Base-by-base conservation (phyloP, 2,888 invertebrate species). In the Cosmia pyralina region DNA sequence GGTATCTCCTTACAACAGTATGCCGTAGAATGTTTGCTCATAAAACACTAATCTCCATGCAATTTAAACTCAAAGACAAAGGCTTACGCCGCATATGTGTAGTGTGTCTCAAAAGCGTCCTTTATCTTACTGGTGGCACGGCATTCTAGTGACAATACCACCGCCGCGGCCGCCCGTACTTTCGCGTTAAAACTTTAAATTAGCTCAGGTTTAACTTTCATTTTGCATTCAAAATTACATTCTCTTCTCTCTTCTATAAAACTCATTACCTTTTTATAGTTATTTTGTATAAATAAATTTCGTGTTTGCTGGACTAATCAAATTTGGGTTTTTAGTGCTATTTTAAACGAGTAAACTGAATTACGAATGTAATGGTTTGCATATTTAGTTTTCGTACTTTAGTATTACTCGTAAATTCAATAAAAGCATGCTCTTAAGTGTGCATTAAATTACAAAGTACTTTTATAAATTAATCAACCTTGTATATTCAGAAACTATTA, bases 1-100 rank as follows among this genome's bases (percentile, higher is more conserved):
- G 15, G 53, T 58, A 70, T 68, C 62, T 68, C 19, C 58, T 77
- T 52, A 46, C 67, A 64, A 57, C 65, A 58, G 63, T 55, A 81
- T 65, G 46, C 55, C 15, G 72, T 60, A 52, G 60, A 69, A 80
- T 73, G 65, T 66, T 78, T 78, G 65, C 62, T 57, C 69, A n/a
- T 69, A 69, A 69, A 78, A 82, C 78, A 73, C 66, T 82, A 72
- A 82, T 82, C 62, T 80, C 62, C 50, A 63, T 78, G 83, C 68
- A 69, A 82, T 78, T 80, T 73, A 59, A 73, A 57, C 68, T 63
- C 38, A 11, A 50, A 82, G 65, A 72, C 72, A 82, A 82, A 82
- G 48, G 58, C 57, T 58, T 66, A 52, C 57, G 17, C 68, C 73
- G 60, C 57, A 62, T 60, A 53, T 69, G 72, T 78, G 83, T 55